Evolutionary conservation across 2,797 vertebrate species (phyloP).

Genomic region (Lindbergichthys nudifrons): DNA sequence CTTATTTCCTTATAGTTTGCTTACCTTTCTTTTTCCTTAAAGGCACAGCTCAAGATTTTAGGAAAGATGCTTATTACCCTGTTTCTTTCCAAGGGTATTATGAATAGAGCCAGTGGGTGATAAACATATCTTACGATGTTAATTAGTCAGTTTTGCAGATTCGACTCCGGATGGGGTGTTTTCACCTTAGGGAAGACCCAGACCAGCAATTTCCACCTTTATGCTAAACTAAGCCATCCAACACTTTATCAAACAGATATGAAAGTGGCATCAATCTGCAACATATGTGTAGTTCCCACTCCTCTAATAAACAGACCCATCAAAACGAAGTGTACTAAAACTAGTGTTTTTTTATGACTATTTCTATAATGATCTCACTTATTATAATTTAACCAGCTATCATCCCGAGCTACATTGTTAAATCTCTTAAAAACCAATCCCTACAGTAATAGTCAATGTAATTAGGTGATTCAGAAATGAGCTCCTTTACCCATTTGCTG

Average conservation of each 20-base stretch:
- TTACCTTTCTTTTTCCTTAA: constrained; percentile 9
- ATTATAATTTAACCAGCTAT: neutral
- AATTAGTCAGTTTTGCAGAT: constrained; percentile 6
- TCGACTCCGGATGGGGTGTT: neutral
- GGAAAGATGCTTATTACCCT: neutral
- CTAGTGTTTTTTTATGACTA: neutral
- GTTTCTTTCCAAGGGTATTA: constrained; percentile 4
- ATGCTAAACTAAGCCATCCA: neutral
- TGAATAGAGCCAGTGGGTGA: constrained; percentile 1
- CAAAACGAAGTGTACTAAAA: neutral
- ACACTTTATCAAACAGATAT: neutral
- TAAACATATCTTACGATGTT: neutral
- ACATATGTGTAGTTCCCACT: neutral
- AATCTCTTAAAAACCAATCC: constrained; percentile 6
- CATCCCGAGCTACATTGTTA: neutral
- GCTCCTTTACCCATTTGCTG: constrained; percentile 16
- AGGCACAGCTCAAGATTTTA: constrained; percentile 14
- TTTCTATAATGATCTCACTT: neutral
- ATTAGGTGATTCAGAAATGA: constrained; percentile 25
- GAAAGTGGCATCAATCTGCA: neutral
- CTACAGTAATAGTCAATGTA: constrained; percentile 14
- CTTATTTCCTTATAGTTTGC: constrained; percentile 14
- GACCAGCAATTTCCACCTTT: neutral
- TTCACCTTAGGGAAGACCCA: neutral
- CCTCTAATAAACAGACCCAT: neutral